Evolutionary conservation across 2,113 vertebrate genomes (phyloP), one percentile per base, ranked within the genome.

Genomic region (Cettia cetti): DNA sequence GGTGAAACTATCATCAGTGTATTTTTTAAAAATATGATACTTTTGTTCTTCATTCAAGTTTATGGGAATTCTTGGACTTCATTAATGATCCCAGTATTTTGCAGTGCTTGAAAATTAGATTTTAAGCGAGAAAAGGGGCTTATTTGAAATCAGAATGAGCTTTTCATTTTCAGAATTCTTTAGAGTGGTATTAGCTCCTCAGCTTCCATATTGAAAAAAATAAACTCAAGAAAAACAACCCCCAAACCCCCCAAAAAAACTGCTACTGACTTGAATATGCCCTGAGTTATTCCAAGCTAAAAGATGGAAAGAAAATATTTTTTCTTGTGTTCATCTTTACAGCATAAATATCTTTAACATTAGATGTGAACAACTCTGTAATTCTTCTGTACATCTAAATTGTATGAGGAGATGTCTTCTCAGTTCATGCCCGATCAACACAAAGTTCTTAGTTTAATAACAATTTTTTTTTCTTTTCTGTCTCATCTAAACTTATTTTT

Each of bases 161-260:
- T 92, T 60, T 35, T 27, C 10, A 80, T 94, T 69, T 75, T 76
- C 15, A 54, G 59, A 86, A 40, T 45, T 44, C 37, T 9, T 66
- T 39, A 47, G 20, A 85, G 7, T 68, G 16, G 21, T 75, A 11
- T 72, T 92, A 44, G 15, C 22, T 78, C 16, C 33, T 66, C 26
- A 61, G 42, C 11, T 90, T 76, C 60, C 7, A 1, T 35, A 49
- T 61, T 35, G 35, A 54, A 65, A 44, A 66, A 75, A 54, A 65
- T 0, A 47, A 39, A 14, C 2, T 42, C 7, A 47, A 77, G 33
- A 37, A 18, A 80, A 60, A 11, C 6, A 57, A 15, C 1, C 30
- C 23, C 2, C 3, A 5, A 57, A 15, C 1, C 30, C 23, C 2
- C 3, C 3, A 7, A 15, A 47, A 37, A 54, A 10, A 3, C 20